Evolutionary conservation across 2,888 invertebrate genomes (phyloP), one percentile per base, ranked within the genome.

Genomic region (Altica lythri): DNA sequence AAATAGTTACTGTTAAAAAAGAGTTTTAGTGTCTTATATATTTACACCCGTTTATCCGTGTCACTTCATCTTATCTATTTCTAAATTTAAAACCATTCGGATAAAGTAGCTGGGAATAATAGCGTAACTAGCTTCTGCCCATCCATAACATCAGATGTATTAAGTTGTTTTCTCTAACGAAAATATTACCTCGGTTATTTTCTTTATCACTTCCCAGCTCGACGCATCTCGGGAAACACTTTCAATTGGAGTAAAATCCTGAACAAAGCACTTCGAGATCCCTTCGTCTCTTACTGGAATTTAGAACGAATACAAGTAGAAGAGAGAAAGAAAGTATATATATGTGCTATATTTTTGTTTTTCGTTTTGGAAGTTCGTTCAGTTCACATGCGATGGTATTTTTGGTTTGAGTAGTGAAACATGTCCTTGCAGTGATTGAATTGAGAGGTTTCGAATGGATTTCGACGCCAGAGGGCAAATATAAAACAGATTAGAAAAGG

Each of bases 391-490:
- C 38, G 18, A 38, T 19, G 38, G 12, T 14, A 40, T 43, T 43
- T 42, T 14, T 14, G 43, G 43, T 10, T 10, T 43, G 43, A 43
- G 43, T 43, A 43, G 43, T 13, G 30, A 43, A 43, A 30, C 43
- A 30, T 43, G 43, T 43, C 30, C 30, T 30, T 30, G 18, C 17
- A 29, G 17, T 17, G 43, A 43, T 43, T 30, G 10, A 18, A 43
- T 30, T 30, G 43, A 43, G 43, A 29, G 30, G 30, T 43, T 43
- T 30, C 14, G 10, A 17, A 43, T 43, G 43, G 30, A 43, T 8
- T 43, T 29, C 4, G 30, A 16, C 27, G 17, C 18, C 16, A 17
- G n/a, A 38, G 38, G 30, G 17, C 17, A 30, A 29, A 29, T 13
- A 42, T 30, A 29, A n/a, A 43, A 43, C 43, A 30, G 43, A 43